Base-by-base conservation (phyloP, 1,140 invertebrate species). In the Drosophila saltans region DNA sequence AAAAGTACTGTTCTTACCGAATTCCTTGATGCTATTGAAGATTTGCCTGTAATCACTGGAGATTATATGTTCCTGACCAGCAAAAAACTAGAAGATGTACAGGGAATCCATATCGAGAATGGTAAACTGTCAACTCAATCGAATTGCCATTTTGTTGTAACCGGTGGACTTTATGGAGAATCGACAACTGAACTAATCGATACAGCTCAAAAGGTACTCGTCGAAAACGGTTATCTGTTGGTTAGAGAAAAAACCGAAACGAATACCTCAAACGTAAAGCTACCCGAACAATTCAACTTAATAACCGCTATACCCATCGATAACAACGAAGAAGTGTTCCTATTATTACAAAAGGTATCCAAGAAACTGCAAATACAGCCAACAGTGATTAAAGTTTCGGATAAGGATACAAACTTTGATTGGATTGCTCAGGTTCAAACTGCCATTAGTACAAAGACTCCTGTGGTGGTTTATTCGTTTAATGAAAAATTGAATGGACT, bases 401-500 rank as follows among this genome's bases (percentile, higher is more conserved):
- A 81, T 21, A 72, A 70, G 1, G 93, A 93, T 66, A 52, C 83
- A 0, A 79, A 91, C 9, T 94, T 94, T 59, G 72, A 84, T 1
- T 95, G 95, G 95, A 65, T 95, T 2, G 57, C 86, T 2, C 74
- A 92, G 26, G 75, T 95, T n/a, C 94, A 95, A 84, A 88, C 93
- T 21, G 92, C 93, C 9, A 79, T 95, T 5, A 57, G 16, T 1
- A 93, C 94, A 72, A 93, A 94, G 76, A 92, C 93, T 8, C 56
- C 77, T 8, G 78, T 91, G 1, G 65, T 96, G 6, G 78, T 96
- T 0, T 94, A 95, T 52, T 92, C 93, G 6, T 94, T 95, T 91
- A 93, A 94, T 71, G 94, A 95, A 67, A 91, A 92, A n/a, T 91
- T 94, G 1, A 96, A 94, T 92, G 98, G 98, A 33, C 93, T 98